Evolutionary conservation across 2,888 invertebrate genomes (phyloP).

Genomic region (Orthosia incerta): DNA sequence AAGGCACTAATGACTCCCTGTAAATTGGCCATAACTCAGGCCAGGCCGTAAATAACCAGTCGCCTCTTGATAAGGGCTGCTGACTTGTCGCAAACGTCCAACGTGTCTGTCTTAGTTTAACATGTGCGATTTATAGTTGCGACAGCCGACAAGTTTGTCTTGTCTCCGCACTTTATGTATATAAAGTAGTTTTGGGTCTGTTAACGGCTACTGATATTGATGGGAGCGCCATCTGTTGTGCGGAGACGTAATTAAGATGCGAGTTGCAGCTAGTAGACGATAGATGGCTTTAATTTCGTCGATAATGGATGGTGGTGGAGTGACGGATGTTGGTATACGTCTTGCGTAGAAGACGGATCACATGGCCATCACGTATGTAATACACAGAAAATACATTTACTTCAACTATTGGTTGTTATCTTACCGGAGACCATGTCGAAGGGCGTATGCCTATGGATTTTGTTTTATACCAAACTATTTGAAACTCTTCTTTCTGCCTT

Average conservation of each 20-base stretch:
- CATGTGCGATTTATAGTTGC: conserved; percentile 85
- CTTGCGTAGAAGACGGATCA: conserved; percentile 7
- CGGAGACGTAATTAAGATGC: conserved; percentile 62
- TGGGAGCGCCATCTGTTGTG: conserved; percentile 66
- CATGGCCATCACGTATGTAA: not conserved
- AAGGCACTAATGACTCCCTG: conserved; percentile 90
- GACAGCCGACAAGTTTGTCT: conserved; percentile 63
- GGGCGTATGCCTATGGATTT: too few species aligned
- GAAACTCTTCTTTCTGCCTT: not conserved
- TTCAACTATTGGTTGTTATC: too few species aligned
- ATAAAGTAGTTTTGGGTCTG: conserved; percentile 67
- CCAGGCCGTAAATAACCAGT: conserved; percentile 87
- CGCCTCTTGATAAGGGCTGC: conserved; percentile 88
- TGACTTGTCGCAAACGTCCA: conserved; percentile 86
- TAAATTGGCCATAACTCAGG: conserved; percentile 91
- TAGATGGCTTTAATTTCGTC: conserved; percentile 64
- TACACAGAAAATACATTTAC: not conserved
- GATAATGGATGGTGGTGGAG: conserved; percentile 43
- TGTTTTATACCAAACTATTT: too few species aligned
- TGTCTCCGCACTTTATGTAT: conserved; percentile 65
- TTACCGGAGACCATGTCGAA: too few species aligned
- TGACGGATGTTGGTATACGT: conserved; percentile 11
- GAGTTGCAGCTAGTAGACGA: conserved; percentile 50
- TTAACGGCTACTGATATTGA: conserved; percentile 65
- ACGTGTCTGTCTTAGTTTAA: conserved; percentile 88